Percentiles rank a stretch among this genome's conserved stretches.
phyloP scores from a whole-genome alignment of 2,797 vertebrate genomes.

The Anas acuta region DNA sequence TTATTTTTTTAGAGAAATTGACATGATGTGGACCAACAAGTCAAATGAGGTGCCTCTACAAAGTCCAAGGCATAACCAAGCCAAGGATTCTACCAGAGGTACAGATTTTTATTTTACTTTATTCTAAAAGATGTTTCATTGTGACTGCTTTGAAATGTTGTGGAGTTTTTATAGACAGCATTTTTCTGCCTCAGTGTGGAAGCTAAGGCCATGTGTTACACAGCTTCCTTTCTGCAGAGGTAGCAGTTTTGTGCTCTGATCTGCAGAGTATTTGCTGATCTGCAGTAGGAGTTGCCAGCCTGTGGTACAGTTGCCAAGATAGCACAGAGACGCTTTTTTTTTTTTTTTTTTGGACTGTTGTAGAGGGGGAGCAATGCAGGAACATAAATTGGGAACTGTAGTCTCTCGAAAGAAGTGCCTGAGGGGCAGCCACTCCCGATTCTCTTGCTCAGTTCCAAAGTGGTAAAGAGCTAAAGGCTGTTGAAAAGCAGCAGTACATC shows the following conservation, averaged over 20 bases:
- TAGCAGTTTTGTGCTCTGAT: background rate
- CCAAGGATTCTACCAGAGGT: slow-evolving; percentile 84
- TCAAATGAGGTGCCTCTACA: slow-evolving; percentile 80
- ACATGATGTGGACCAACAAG: slow-evolving; percentile 87
- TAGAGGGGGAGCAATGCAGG: background rate
- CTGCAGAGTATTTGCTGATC: slow-evolving; percentile 16
- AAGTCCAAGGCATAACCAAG: slow-evolving; percentile 73
- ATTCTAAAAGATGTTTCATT: background rate
- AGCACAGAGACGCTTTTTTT: background rate
- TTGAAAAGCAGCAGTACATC: background rate
- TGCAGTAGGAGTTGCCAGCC: background rate
- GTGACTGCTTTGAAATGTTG: background rate
- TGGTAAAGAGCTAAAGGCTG: background rate
- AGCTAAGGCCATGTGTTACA: background rate
- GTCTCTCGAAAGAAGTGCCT: background rate
- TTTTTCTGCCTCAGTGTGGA: background rate
- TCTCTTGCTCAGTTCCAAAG: background rate
- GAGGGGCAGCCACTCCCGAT: background rate
- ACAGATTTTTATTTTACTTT: slow-evolving; percentile 27
- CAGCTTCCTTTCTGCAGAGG: background rate
- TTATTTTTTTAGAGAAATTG: slow-evolving; percentile 78
- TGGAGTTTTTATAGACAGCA: background rate
- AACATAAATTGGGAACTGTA: background rate
- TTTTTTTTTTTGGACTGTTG: background rate
- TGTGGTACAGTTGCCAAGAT: background rate